Evolutionary conservation across 2,888 invertebrate genomes (phyloP).

Genomic region (Tipula vernalis): DNA sequence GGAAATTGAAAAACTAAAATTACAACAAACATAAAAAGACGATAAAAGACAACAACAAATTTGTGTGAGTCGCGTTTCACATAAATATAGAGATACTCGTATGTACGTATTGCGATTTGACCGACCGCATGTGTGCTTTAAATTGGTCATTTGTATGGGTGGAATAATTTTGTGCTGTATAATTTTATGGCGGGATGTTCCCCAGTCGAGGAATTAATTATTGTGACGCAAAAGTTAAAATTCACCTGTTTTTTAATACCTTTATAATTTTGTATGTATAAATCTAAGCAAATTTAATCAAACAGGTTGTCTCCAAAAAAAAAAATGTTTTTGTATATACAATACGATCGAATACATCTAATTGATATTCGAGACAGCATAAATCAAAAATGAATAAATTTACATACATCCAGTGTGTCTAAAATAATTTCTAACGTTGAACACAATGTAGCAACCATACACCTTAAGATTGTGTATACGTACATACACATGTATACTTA

Average conservation of each 20-base stretch:
- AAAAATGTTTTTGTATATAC: background rate
- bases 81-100: background rate
- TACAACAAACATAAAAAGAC: background rate
- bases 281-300: background rate
- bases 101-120: background rate
- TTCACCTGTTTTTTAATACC: background rate
- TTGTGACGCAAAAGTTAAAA: background rate
- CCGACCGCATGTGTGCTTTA: background rate
- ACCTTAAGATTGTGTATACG: background rate
- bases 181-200: background rate
- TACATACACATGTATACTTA: background rate
- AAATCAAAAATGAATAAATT: background rate
- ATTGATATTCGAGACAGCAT: background rate
- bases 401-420: background rate
- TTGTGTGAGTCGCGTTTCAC: background rate
- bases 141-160: background rate
- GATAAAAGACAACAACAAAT: background rate
- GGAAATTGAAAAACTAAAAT: background rate
- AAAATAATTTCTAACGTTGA: background rate
- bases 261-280: background rate
- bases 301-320: background rate
- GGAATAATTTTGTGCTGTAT: background rate
- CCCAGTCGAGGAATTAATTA: background rate
- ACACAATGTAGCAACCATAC: background rate
- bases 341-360: background rate